These are phyloP conservation scores for Timandra comae DNA, from an alignment of 2,888 invertebrate species.

Conservation along the genomic window DNA sequence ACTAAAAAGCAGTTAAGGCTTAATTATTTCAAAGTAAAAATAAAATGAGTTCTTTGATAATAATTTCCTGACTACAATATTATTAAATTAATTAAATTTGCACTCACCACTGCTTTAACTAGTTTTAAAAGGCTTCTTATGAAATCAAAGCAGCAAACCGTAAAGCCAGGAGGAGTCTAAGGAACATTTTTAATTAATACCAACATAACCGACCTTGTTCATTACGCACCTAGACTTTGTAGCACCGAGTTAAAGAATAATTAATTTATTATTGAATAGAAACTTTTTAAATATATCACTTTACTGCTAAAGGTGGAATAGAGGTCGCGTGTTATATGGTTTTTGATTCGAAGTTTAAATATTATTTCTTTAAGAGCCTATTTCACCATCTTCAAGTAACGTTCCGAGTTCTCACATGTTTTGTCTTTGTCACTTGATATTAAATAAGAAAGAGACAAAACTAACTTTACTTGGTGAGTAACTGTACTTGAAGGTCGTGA, in stretches of 20 bases:
- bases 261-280: background rate
- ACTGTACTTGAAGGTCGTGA: no score
- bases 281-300: background rate
- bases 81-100: slow-evolving; percentile 37
- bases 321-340: no score
- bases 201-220: slow-evolving; percentile 11
- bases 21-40: slow-evolving; percentile 3
- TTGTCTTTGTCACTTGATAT: no score
- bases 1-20: background rate
- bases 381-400: no score
- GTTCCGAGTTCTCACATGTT: no score
- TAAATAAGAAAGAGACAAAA: no score
- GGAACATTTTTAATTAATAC: slow-evolving; percentile 41
- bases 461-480: no score
- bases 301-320: no score
- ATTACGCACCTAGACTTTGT: slow-evolving; percentile 13
- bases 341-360: no score
- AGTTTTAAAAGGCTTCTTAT: slow-evolving; percentile 35
- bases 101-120: slow-evolving; percentile 32
- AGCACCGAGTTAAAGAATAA: background rate
- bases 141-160: slow-evolving; percentile 30
- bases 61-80: slow-evolving; percentile 12
- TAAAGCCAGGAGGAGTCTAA: slow-evolving; percentile 20
- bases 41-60: no score
- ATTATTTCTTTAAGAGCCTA: no score